Percentiles rank a stretch among this genome's conserved stretches.
These are phyloP conservation scores for Stegophylla sp. DNA, from an alignment of 2,888 invertebrate species.

Conservation along the genomic window DNA sequence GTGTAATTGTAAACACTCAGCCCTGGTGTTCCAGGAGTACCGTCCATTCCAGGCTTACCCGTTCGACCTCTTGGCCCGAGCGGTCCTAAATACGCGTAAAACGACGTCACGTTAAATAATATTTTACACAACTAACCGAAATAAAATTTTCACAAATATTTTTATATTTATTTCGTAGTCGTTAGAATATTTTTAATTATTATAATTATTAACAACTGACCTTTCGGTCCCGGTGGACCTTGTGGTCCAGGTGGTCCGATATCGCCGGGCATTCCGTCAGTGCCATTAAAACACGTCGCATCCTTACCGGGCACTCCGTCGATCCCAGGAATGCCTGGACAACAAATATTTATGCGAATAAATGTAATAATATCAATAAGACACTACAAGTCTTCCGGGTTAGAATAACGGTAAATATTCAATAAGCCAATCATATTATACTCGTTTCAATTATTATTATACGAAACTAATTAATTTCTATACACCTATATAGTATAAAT, in stretches of 20 bases:
- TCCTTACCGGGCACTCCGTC: conserved; percentile 79
- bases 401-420: not conserved
- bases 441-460: too few species aligned
- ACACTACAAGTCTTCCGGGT: not conserved
- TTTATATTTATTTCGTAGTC: not conserved
- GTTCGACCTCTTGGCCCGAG: conserved; percentile 67
- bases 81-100: too few species aligned
- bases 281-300: conserved; percentile 74
- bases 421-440: too few species aligned
- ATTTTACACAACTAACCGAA: not conserved
- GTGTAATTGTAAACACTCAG: conserved; percentile 77
- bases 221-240: conserved; percentile 77
- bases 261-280: conserved; percentile 61
- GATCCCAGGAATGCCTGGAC: conserved; percentile 67
- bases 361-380: not conserved
- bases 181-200: not conserved
- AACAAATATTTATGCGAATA: not conserved
- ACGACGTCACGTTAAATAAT: too few species aligned
- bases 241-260: conserved; percentile 75
- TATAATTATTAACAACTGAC: conserved; percentile 64
- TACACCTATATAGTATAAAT: too few species aligned
- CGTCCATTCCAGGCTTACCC: conserved; percentile 77
- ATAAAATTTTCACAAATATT: conserved; percentile 29
- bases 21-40: conserved; percentile 80
- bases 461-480: too few species aligned